phyloP scores from a whole-genome alignment of 2,113 vertebrate species.

The Falcunculus frontatus region DNA sequence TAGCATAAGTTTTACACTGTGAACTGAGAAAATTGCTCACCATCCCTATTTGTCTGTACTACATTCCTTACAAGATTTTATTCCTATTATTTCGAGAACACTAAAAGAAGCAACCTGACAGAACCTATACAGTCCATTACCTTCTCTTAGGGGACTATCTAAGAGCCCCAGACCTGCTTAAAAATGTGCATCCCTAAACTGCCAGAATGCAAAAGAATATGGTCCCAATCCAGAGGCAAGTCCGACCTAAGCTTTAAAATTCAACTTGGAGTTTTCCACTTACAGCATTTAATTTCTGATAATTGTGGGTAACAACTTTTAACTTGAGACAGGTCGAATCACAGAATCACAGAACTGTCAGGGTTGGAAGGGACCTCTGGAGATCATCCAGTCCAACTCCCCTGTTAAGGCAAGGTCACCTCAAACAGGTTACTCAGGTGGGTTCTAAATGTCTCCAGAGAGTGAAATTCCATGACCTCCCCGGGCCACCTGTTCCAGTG shows the following conservation, averaged over 20 bases:
- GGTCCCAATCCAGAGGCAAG: neutral
- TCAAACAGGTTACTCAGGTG: too few relatives aligned
- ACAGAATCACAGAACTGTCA: neutral
- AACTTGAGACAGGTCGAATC: neutral
- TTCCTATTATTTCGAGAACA: neutral
- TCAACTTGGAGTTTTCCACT: neutral
- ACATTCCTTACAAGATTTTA: neutral
- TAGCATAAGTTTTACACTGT: neutral
- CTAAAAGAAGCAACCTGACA: neutral
- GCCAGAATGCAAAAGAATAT: neutral
- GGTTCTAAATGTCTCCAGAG: neutral
- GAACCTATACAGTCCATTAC: neutral
- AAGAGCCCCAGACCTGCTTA: neutral
- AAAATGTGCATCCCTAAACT: neutral
- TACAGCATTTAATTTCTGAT: neutral
- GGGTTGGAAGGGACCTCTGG: neutral
- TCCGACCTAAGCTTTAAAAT: neutral
- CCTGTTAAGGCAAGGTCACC: neutral
- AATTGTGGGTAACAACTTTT: neutral
- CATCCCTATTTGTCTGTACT: neutral
- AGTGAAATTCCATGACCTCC: neutral
- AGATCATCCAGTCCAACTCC: neutral
- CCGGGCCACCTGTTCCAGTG: neutral
- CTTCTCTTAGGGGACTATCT: neutral
- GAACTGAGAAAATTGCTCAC: neutral